A percentile compares a stretch with the other conserved stretches of the same genome.
Evolutionary conservation across 1,140 invertebrate genomes (phyloP).

Genomic region (Sycophaga agraensis): DNA sequence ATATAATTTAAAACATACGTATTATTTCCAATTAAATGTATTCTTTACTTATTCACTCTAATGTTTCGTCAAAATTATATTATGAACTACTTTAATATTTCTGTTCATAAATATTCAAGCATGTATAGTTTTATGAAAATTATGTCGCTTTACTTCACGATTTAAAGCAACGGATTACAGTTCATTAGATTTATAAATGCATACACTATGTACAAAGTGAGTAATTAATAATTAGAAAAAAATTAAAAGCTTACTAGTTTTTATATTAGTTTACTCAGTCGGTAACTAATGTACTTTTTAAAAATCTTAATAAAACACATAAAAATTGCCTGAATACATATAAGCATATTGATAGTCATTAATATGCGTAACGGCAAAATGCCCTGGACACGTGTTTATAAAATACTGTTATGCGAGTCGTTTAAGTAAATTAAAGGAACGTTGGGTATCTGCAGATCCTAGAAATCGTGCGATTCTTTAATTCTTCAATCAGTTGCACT

Average conservation of each 20-base stretch:
- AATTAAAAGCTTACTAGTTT: conserved; percentile 6
- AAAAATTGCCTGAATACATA: conserved; percentile 22
- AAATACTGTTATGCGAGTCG: conserved; percentile 17
- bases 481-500: no score
- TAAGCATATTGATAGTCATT: conserved; percentile 16
- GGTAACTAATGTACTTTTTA: conserved; percentile 18
- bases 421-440: conserved; percentile 14
- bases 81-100: not conserved
- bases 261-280: conserved; percentile 21
- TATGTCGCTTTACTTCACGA: not conserved
- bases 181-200: conserved; percentile 1
- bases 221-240: conserved; percentile 4
- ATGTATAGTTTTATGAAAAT: not conserved
- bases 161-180: not conserved
- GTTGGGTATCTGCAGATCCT: conserved; percentile 14
- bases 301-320: conserved; percentile 14
- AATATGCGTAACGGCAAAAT: conserved; percentile 18
- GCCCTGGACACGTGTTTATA: conserved; percentile 19
- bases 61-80: not conserved
- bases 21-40: not conserved
- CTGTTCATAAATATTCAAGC: not conserved
- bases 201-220: conserved; percentile 12
- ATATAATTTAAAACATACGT: no score
- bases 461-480: conserved; percentile 15
- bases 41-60: not conserved